Conservation (phyloP, 1,140 invertebrate genomes). For the Dendrolimus kikuchii region DNA sequence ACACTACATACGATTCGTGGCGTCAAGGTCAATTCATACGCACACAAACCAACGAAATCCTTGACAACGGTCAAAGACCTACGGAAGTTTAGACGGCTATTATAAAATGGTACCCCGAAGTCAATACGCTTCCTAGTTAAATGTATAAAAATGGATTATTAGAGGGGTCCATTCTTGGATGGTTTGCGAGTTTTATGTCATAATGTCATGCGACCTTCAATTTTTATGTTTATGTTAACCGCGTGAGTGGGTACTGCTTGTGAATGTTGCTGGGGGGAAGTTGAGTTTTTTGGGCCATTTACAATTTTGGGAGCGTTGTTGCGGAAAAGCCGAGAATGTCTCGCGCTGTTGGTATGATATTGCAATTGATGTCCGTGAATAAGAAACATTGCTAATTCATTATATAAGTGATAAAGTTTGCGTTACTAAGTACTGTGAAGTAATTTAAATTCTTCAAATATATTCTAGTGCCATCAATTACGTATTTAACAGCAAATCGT, state of each 20-base stretch:
- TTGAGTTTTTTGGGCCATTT: constrained; percentile 3
- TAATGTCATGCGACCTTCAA: constrained; percentile 48
- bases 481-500: no score
- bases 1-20: constrained; percentile 37
- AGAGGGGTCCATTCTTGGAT: constrained; percentile 21
- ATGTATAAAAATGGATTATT: constrained; percentile 3
- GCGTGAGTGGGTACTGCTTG: constrained; percentile 31
- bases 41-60: constrained; percentile 57
- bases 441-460: no score
- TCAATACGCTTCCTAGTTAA: constrained; percentile 25
- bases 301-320: background rate
- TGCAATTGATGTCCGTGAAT: no score
- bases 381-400: no score
- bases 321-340: no score
- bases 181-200: constrained; percentile 52
- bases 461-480: no score
- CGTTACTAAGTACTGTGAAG: no score
- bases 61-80: constrained; percentile 52
- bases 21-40: constrained; percentile 47
- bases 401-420: no score
- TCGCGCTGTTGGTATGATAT: no score
- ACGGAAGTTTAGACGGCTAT: constrained; percentile 47
- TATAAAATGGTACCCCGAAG: constrained; percentile 30
- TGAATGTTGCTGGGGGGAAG: constrained; percentile 17
- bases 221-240: constrained; percentile 52